A percentile compares a stretch with the other conserved stretches of the same genome.
Conservation (phyloP, 2,113 vertebrate species). For the Zosterops japonicus region DNA sequence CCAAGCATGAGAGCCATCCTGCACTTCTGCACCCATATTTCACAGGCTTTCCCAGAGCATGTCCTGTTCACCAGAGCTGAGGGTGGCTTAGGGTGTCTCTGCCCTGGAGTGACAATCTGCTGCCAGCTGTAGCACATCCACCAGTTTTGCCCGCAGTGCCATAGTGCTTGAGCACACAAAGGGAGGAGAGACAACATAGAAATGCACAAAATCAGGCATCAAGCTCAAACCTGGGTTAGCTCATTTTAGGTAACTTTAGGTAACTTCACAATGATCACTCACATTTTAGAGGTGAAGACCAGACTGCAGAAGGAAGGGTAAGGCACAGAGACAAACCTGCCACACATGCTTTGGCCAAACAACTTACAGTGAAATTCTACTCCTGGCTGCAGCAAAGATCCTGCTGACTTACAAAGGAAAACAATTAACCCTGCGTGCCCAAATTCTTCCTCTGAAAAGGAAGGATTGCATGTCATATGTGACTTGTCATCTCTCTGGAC, state of each 20-base stretch:
- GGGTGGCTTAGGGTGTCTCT: neutral
- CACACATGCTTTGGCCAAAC: neutral
- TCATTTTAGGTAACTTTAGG: neutral
- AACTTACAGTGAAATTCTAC: neutral
- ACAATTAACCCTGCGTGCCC: neutral
- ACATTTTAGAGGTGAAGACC: neutral
- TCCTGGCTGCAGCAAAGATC: neutral
- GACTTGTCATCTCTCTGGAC: neutral
- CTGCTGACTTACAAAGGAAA: neutral
- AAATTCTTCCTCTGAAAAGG: neutral
- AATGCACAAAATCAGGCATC: neutral
- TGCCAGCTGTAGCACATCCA: neutral
- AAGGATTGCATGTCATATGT: neutral
- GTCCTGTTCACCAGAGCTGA: neutral
- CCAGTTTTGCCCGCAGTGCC: neutral
- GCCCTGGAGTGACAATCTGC: neutral
- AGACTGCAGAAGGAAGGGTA: neutral
- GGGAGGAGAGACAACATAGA: neutral
- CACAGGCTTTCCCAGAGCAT: neutral
- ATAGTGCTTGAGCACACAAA: accelerated
- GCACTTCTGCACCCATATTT: neutral
- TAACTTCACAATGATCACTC: neutral
- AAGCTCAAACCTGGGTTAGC: neutral
- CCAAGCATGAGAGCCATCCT: neutral
- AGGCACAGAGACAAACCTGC: neutral